Evolutionary conservation across 2,888 invertebrate genomes (phyloP).

Genomic region (Bellardia bayeri): DNA sequence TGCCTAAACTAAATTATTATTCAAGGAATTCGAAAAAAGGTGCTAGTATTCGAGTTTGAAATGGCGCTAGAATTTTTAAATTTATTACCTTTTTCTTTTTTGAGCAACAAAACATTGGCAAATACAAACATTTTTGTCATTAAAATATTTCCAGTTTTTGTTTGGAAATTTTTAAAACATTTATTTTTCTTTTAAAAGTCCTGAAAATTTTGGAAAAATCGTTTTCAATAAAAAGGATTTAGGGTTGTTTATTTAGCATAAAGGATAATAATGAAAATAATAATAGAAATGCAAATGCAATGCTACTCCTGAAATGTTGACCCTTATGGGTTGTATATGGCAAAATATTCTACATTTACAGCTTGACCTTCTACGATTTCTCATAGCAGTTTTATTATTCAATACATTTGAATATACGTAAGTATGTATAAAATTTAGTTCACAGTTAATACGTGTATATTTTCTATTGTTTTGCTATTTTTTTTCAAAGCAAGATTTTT

Average conservation of each 20-base stretch:
- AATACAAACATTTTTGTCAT: slow-evolving; percentile 62
- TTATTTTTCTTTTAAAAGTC: slow-evolving; percentile 23
- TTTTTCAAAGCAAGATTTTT: slow-evolving; percentile 29
- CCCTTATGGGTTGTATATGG: slow-evolving; percentile 46
- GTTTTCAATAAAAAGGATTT: slow-evolving; percentile 67
- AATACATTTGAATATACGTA: slow-evolving; percentile 46
- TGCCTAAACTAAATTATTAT: slow-evolving; percentile 29
- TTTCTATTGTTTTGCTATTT: slow-evolving; percentile 39
- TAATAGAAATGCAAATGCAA: neutral
- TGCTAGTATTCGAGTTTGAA: slow-evolving; percentile 27
- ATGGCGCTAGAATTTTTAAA: slow-evolving; percentile 68
- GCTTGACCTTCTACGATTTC: slow-evolving; percentile 68
- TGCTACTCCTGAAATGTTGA: slow-evolving; percentile 38
- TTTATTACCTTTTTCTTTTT: slow-evolving; percentile 61
- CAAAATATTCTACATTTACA: slow-evolving; percentile 59
- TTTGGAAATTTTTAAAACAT: slow-evolving; percentile 18
- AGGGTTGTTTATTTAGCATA: slow-evolving; percentile 60
- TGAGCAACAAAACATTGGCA: neutral
- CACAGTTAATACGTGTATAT: slow-evolving; percentile 61
- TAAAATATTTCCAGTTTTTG: slow-evolving; percentile 55
- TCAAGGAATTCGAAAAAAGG: slow-evolving; percentile 56
- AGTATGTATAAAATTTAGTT: neutral
- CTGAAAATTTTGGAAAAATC: slow-evolving; percentile 38
- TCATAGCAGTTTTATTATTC: neutral
- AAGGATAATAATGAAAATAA: slow-evolving; percentile 52